phyloP scores from a whole-genome alignment of 2,888 invertebrate species.

The Caenorhabditis sp. region DNA sequence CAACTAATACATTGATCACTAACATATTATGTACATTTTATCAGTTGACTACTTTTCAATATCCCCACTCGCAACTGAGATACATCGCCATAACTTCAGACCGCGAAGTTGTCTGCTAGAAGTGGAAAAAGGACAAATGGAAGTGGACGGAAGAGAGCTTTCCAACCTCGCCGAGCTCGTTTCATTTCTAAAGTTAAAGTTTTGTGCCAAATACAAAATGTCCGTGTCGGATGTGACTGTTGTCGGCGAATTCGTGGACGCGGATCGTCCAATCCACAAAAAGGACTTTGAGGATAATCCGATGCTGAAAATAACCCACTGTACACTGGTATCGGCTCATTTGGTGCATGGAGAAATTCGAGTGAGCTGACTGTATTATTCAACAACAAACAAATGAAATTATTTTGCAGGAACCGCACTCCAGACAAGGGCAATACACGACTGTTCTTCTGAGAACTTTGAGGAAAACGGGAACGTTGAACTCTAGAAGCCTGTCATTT shows the following conservation, averaged over 20 bases:
- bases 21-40: too few relatives aligned
- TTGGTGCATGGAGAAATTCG: conserved; percentile 29
- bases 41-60: too few relatives aligned
- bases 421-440: conserved; percentile 13
- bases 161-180: conserved; percentile 28
- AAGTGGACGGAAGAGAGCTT: conserved; percentile 34
- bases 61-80: too few relatives aligned
- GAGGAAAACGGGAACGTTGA: conserved; percentile 16
- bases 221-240: conserved; percentile 29
- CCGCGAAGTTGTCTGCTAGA: conserved; percentile 12
- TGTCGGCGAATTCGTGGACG: conserved; percentile 28
- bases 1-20: too few relatives aligned
- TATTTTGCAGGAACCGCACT: conserved; percentile 29
- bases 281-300: conserved; percentile 28
- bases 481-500: conserved; percentile 30
- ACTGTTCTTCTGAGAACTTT: conserved; percentile 20
- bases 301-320: conserved; percentile 26
- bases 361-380: too few relatives aligned
- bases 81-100: too few relatives aligned
- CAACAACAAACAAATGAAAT: background rate
- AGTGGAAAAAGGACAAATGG: conserved; percentile 15
- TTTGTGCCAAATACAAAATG: conserved; percentile 41
- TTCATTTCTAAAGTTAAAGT: conserved; percentile 32
- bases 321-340: conserved; percentile 32
- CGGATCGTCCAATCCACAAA: conserved; percentile 4